These are phyloP conservation scores for Polydrusus pterygomalis DNA, from an alignment of 2,888 invertebrate genomes.

Conservation along the genomic window DNA sequence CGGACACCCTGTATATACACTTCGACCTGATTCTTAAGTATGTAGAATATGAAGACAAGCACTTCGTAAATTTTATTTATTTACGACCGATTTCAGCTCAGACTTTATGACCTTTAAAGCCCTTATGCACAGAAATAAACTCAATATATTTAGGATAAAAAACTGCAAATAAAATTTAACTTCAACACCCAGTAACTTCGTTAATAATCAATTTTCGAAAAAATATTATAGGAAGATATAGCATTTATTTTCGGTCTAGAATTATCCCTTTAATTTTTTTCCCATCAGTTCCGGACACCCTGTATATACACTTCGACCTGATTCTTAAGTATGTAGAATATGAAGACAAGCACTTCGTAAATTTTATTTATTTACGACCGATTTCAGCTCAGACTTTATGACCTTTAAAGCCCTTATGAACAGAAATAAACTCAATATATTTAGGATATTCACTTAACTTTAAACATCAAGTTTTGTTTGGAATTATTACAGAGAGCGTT, in stretches of 20 bases:
- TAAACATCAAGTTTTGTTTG: not conserved
- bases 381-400: not conserved
- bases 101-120: not conserved
- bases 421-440: not conserved
- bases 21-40: not conserved
- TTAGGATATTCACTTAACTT: not conserved
- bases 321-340: not conserved
- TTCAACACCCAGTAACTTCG: no score
- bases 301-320: no score
- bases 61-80: not conserved
- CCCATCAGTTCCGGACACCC: no score
- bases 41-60: not conserved
- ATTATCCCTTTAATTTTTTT: no score
- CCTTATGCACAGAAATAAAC: not conserved
- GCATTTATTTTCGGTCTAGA: no score
- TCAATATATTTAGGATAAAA: not conserved
- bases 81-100: not conserved
- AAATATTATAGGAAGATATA: no score
- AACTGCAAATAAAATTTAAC: no score
- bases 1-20: no score
- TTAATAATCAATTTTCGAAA: no score
- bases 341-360: not conserved
- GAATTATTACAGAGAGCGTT: not conserved
- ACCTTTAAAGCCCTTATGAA: not conserved
- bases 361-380: not conserved